Conservation (phyloP, 2,888 invertebrate genomes). For the Synergus laeviventris region DNA sequence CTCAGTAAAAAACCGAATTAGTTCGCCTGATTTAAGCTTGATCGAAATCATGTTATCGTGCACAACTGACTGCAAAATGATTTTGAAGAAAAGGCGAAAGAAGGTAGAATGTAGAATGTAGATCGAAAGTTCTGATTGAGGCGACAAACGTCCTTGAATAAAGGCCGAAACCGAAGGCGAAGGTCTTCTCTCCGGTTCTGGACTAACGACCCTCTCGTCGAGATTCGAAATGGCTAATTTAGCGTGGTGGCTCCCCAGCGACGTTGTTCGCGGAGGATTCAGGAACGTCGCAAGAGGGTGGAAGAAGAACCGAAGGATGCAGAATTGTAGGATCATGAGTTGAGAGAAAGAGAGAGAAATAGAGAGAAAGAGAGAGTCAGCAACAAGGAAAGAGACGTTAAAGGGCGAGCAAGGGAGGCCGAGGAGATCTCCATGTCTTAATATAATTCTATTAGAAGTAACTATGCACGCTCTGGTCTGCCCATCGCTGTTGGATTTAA, state of each 20-base stretch:
- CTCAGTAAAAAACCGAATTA: constrained; percentile 62
- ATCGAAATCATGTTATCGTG: constrained; percentile 61
- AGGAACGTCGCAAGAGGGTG: constrained; percentile 56
- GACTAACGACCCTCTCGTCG: constrained; percentile 64
- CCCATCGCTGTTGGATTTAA: constrained; percentile 73
- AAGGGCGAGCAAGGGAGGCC: constrained; percentile 55
- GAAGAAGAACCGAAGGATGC: constrained; percentile 47
- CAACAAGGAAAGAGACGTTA: constrained; percentile 64
- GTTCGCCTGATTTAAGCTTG: constrained; percentile 63
- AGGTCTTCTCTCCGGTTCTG: constrained; percentile 50
- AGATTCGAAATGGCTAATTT: constrained; percentile 76
- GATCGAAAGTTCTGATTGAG: constrained; percentile 3
- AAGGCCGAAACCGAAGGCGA: not conserved
- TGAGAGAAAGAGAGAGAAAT: constrained; percentile 65
- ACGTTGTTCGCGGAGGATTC: constrained; percentile 52
- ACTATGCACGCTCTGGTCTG: constrained; percentile 72
- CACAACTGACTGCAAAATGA: constrained; percentile 53
- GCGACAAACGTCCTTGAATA: constrained; percentile 42
- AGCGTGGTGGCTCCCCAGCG: constrained; percentile 70
- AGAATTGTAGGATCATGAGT: constrained; percentile 42
- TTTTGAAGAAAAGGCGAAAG: constrained; percentile 44
- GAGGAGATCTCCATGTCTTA: constrained; percentile 69
- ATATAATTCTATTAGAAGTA: constrained; percentile 76
- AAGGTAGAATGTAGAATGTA: not conserved
- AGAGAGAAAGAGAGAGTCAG: constrained; percentile 73